Conservation (phyloP, 2,888 invertebrate species). For the Coleophora flavipennella region DNA sequence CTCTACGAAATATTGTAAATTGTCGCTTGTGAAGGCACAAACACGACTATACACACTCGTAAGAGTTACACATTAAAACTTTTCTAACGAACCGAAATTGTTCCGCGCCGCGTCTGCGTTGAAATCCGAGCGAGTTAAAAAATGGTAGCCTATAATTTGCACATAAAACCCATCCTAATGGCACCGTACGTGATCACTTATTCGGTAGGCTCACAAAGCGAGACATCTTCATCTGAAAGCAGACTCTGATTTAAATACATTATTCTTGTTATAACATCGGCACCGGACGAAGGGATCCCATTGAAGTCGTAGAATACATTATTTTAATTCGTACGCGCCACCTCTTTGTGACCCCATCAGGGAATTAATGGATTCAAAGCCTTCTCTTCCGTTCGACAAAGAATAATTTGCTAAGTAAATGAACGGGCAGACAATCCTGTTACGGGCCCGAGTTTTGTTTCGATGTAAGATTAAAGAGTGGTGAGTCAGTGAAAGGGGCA, state of each 20-base stretch:
- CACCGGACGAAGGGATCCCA: slow-evolving; percentile 65
- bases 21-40: slow-evolving; percentile 6
- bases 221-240: slow-evolving; percentile 67
- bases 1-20: slow-evolving; percentile 6
- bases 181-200: slow-evolving; percentile 68
- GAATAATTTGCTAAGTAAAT: slow-evolving; percentile 73
- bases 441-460: slow-evolving; percentile 65
- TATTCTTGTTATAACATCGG: slow-evolving; percentile 67
- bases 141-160: slow-evolving; percentile 69
- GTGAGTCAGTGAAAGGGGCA: slow-evolving; percentile 54
- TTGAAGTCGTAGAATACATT: slow-evolving; percentile 71
- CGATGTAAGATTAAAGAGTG: slow-evolving; percentile 68
- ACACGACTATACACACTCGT: slow-evolving; percentile 20
- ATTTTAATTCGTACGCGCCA: slow-evolving; percentile 65
- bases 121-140: slow-evolving; percentile 57
- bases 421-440: slow-evolving; percentile 69
- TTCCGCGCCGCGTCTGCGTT: slow-evolving; percentile 27
- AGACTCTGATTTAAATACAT: slow-evolving; percentile 70
- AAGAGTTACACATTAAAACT: slow-evolving; percentile 37
- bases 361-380: slow-evolving; percentile 71
- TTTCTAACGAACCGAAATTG: slow-evolving; percentile 64
- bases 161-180: slow-evolving; percentile 72
- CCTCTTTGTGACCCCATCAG: slow-evolving; percentile 70
- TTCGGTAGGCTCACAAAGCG: slow-evolving; percentile 59
- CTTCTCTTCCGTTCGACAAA: slow-evolving; percentile 70